Percentiles rank a stretch among this genome's conserved stretches.
Conservation (phyloP, 1,140 invertebrate genomes). For the Adelges cooleyi region DNA sequence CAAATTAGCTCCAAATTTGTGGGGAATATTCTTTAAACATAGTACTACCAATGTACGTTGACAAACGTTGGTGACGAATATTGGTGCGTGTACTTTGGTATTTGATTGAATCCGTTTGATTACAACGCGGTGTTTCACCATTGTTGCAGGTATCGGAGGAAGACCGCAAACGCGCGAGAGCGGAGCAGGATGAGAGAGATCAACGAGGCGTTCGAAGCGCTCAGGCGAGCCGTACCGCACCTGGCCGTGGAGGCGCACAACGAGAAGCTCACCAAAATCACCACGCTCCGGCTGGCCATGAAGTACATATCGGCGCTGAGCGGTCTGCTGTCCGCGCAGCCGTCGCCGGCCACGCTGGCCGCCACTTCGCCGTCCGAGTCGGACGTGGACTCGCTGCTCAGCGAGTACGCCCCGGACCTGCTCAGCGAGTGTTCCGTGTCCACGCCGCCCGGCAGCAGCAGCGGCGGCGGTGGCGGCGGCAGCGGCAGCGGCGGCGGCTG, state of each 20-base stretch:
- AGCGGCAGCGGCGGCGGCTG: conserved; percentile 21
- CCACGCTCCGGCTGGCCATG: conserved; percentile 48
- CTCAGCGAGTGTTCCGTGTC: neutral
- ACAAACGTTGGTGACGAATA: too few species aligned
- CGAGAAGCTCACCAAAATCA: conserved; percentile 51
- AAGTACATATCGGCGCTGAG: conserved; percentile 52
- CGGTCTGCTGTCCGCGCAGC: conserved; percentile 32
- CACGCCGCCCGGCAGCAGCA: conserved; percentile 12
- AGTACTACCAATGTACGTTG: too few species aligned
- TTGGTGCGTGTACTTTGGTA: too few species aligned
- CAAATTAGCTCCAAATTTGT: too few species aligned
- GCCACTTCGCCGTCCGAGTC: conserved; percentile 1
- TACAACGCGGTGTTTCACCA: too few species aligned
- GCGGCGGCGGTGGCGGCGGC: neutral
- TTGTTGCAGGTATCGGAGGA: conserved; percentile 44
- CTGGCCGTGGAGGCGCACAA: conserved; percentile 31
- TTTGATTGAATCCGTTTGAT: too few species aligned
- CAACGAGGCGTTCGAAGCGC: conserved; percentile 70
- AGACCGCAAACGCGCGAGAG: conserved; percentile 80
- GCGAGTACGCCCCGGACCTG: conserved; percentile 23
- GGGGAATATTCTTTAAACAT: too few species aligned
- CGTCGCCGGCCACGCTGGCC: neutral
- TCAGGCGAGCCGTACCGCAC: conserved; percentile 59
- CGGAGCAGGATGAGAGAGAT: conserved; percentile 76
- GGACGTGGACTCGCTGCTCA: conserved; percentile 31